Base-by-base conservation (phyloP, 2,888 invertebrate genomes). In the Polyommatus icarus region DNA sequence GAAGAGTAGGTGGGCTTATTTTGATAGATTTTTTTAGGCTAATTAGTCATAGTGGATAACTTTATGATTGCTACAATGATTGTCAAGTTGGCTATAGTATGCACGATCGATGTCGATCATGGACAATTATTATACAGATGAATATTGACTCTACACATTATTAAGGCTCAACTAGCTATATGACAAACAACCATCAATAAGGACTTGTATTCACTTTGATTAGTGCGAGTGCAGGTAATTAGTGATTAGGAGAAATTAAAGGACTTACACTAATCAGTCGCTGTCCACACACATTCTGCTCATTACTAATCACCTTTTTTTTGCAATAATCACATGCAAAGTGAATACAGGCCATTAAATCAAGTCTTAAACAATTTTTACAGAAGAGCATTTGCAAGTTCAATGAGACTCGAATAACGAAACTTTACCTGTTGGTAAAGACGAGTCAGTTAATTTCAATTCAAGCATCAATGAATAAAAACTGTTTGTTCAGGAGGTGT, bases 401-500 rank as follows among this genome's bases (percentile, higher is more conserved):
- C n/a, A 59, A n/a, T 59, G 4, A 24, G 12, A 10, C 24, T 24
- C 6, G 3, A 46, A 46, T 12, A 32, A 50, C 20, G 82, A 84
- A 86, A 85, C 84, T 84, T 18, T 1, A 29, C 24, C 24, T 24
- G 24, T 24, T 24, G 24, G 24, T 24, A 24, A 67, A 81, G 82
- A 83, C 83, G 83, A 86, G 84, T 83, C 82, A 82, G 84, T 86
- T 86, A 83, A 82, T 84, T 86, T 84, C 72, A 78, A 79, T 82
- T 77, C 54, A 59, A 83, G 83, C 86, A 87, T 87, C 85, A 85
- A 86, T 86, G 84, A 86, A 86, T 86, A 88, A 88, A 89, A 88
- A 87, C 82, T 89, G 89, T 91, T 90, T 91, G 88, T 88, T 86
- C 85, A 89, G 89, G 89, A 89, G 88, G 88, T 88, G 87, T 91